Evolutionary conservation across 2,888 invertebrate genomes (phyloP), one percentile per base, ranked within the genome.

Genomic region (Rotaria macrura): DNA sequence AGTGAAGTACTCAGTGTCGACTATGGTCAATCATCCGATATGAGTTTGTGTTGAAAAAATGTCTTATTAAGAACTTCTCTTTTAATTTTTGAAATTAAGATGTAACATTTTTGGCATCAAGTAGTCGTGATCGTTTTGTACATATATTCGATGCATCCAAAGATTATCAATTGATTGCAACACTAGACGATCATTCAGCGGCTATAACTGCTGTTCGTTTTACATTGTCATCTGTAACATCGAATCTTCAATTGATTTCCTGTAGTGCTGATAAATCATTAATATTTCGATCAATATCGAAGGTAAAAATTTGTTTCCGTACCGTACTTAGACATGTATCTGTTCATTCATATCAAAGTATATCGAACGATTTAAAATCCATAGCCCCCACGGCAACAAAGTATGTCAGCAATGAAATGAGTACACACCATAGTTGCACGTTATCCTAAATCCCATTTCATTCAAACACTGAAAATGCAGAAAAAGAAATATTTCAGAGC

Each of bases 241-340:
- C 88, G 65, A 89, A 90, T 74, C 92, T 96, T 86, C 95, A 96
- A 90, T 95, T 98, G 95, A 94, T 97, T 25, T 96, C 96, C 0
- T 97, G 97, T 90, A 96, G 97, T 20, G 96, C 96, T 0, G 97
- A 97, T 90, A 97, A 97, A 90, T 96, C 96, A 72, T 94, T 97
- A 87, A 94, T 98, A 89, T 96, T 97, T 90, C 92, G 97, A 85
- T 88, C 87, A 17, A 20, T 84, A 23, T 54, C 38, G 3, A 84
- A 52, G 47, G 47, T 43, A 57, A 85, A 47, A 4, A 12, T 65
- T 34, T 10, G 4, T 34, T 34, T 23, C n/a, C n/a, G n/a, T n/a
- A n/a, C n/a, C n/a, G n/a, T n/a, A n/a, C n/a, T n/a, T n/a, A n/a
- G n/a, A n/a, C n/a, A n/a, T n/a, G n/a, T n/a, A n/a, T n/a, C n/a